phyloP scores from a whole-genome alignment of 2,888 invertebrate genomes.

The Aplocera efformata region DNA sequence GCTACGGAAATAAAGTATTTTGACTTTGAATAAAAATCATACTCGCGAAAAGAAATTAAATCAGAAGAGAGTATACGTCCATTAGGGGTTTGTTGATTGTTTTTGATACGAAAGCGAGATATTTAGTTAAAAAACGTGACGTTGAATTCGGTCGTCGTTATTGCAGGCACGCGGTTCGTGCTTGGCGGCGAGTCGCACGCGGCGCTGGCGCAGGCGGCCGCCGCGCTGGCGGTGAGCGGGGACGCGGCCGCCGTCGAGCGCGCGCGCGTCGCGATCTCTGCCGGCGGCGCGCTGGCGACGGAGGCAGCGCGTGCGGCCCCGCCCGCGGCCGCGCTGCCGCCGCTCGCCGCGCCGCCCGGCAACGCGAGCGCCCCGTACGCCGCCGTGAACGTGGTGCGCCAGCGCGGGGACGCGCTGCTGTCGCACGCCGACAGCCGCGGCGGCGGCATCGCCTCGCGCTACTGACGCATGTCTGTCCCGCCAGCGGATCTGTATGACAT shows the following conservation, averaged over 20 bases:
- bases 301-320: constrained; percentile 12
- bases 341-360: neutral
- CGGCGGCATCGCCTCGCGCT: constrained; percentile 84
- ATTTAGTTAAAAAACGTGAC: no score
- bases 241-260: constrained; percentile 27
- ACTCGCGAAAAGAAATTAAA: no score
- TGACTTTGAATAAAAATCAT: no score
- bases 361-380: constrained; percentile 5
- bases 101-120: no score
- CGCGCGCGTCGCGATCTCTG: constrained; percentile 22
- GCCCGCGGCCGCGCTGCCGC: constrained; percentile 4
- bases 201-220: constrained; percentile 47
- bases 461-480: constrained; percentile 43
- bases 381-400: constrained; percentile 81
- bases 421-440: constrained; percentile 79
- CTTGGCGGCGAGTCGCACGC: constrained; percentile 55
- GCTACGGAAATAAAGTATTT: no score
- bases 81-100: no score
- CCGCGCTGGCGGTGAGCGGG: constrained; percentile 34
- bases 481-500: no score
- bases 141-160: no score
- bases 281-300: constrained; percentile 24
- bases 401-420: constrained; percentile 38
- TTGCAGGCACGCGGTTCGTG: constrained; percentile 59
- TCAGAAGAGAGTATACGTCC: no score